Evolutionary conservation across 2,113 vertebrate genomes (phyloP).

Genomic region (Arizona elegans): DNA sequence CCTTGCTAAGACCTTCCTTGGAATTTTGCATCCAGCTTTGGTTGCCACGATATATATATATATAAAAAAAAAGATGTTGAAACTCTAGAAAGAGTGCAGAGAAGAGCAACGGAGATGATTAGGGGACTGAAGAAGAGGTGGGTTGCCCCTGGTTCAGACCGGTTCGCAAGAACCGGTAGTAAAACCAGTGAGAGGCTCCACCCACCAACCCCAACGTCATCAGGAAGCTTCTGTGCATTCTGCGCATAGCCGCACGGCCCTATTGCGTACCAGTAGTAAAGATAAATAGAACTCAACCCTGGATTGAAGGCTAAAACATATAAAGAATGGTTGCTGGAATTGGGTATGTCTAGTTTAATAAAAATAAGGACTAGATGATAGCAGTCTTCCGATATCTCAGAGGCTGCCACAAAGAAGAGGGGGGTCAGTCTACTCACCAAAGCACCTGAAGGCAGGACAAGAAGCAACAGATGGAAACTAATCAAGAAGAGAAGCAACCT

Average conservation of each 20-base stretch:
- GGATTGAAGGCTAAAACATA: neutral
- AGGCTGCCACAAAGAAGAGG: neutral
- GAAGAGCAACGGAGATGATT: neutral
- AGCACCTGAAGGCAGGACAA: neutral
- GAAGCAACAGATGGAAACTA: neutral
- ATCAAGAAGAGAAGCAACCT: neutral
- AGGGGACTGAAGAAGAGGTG: neutral
- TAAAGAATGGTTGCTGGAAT: neutral
- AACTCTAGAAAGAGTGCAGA: neutral
- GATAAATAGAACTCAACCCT: no score
- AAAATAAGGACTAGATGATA: no score
- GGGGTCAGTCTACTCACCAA: neutral
- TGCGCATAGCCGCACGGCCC: no score
- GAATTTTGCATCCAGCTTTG: neutral
- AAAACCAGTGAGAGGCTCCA: no score
- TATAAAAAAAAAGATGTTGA: no score
- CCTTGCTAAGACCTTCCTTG: neutral
- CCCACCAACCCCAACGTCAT: no score
- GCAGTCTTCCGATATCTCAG: neutral
- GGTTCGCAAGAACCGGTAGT: no score
- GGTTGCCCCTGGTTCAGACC: no score
- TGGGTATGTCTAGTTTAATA: no score
- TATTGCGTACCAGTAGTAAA: no score
- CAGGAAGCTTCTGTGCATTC: no score
- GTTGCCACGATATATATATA: no score